Percentiles rank a stretch among this genome's conserved stretches.
Conservation (phyloP, 2,113 vertebrate genomes). For the Bos javanicus region DNA sequence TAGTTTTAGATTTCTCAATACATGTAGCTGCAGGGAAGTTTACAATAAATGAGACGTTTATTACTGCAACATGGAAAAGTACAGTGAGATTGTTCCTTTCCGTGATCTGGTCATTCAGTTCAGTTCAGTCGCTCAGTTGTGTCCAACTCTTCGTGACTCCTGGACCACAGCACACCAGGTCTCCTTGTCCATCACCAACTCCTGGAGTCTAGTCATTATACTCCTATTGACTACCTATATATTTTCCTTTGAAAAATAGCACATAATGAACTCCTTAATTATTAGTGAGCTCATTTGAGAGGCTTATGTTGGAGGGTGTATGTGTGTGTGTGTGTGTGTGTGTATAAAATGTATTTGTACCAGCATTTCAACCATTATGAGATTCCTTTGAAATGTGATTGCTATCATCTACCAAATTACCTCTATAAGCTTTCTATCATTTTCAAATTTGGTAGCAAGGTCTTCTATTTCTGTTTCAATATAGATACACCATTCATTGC, state of each 20-base stretch:
- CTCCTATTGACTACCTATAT: neutral
- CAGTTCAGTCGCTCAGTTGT: neutral
- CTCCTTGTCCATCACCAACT: neutral
- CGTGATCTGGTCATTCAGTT: neutral
- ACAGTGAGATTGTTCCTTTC: neutral
- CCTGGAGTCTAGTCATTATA: neutral
- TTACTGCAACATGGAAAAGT: neutral
- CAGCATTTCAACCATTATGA: neutral
- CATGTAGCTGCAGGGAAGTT: neutral
- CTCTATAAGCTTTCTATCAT: neutral
- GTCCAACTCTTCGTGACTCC: neutral
- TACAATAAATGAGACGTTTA: neutral
- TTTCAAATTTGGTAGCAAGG: neutral
- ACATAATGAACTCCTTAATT: neutral
- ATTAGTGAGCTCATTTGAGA: neutral
- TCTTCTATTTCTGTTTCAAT: conserved; percentile 31
- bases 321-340: neutral
- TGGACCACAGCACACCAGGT: neutral
- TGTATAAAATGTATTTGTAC: neutral
- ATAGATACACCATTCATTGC: neutral
- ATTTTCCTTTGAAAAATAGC: neutral
- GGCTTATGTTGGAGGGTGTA: neutral
- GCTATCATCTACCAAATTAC: neutral
- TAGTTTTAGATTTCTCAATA: neutral
- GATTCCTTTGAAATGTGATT: conserved; percentile 34